These are phyloP conservation scores for Psittacara wagleri DNA, from an alignment of 2,113 vertebrate species.

Conservation along the genomic window DNA sequence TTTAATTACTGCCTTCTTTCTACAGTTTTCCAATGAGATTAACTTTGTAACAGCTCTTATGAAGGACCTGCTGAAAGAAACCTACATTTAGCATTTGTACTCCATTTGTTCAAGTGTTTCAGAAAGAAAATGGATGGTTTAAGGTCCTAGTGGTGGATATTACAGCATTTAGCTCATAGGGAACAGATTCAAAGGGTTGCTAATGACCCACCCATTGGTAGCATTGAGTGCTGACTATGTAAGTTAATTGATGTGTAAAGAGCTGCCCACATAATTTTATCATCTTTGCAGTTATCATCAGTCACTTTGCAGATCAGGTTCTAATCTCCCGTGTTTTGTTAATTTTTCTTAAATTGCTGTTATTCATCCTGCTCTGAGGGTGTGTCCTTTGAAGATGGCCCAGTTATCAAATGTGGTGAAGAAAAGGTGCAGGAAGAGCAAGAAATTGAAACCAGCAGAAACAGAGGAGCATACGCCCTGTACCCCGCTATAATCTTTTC, in stretches of 20 bases:
- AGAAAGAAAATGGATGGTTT: neutral
- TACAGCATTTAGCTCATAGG: neutral
- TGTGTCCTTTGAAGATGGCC: neutral
- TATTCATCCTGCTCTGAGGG: neutral
- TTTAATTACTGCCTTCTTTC: neutral
- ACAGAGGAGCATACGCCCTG: neutral
- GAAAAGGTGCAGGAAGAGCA: neutral
- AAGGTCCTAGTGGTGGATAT: neutral
- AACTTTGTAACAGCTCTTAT: neutral
- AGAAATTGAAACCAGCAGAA: neutral
- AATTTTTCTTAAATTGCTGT: neutral
- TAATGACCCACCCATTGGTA: neutral
- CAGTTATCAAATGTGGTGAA: rapidly evolving
- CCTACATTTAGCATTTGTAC: neutral
- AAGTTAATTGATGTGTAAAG: neutral
- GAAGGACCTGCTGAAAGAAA: neutral
- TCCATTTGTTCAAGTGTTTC: neutral
- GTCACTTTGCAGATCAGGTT: neutral
- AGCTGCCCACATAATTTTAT: neutral
- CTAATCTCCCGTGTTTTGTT: neutral
- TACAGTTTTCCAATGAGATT: neutral
- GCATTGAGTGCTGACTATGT: neutral
- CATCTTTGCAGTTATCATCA: neutral
- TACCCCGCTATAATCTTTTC: too few species aligned
- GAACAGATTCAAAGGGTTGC: neutral